phyloP scores from a whole-genome alignment of 2,797 vertebrate species.

The Lepilemur ruficaudatus region DNA sequence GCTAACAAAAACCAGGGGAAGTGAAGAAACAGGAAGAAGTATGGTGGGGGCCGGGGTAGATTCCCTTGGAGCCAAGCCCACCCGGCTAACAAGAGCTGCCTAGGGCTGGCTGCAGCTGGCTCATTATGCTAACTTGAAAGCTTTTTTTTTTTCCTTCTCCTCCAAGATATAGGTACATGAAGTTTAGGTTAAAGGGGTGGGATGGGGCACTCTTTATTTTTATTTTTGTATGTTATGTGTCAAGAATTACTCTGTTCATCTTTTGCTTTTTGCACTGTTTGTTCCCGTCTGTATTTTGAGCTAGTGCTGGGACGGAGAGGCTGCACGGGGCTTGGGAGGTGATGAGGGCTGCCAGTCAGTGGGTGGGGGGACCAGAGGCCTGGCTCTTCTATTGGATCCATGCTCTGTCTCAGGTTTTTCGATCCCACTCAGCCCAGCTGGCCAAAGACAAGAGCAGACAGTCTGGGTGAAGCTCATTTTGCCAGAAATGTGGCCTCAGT shows the following conservation, averaged over 20 bases:
- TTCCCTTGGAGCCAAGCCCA: constrained; percentile 46
- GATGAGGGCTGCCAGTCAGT: background rate
- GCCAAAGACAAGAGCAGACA: background rate
- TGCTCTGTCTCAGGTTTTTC: background rate
- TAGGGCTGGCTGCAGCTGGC: constrained; percentile 34
- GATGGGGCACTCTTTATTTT: constrained; percentile 58
- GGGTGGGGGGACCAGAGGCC: background rate
- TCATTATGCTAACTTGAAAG: constrained; percentile 72
- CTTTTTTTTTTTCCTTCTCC: background rate
- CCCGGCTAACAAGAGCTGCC: constrained; percentile 31
- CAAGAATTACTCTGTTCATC: constrained; percentile 36
- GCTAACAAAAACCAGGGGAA: constrained; percentile 65
- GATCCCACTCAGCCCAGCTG: background rate
- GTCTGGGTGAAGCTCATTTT: background rate
- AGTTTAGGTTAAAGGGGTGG: constrained; percentile 48
- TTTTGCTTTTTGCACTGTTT: constrained; percentile 69
- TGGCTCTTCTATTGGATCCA: background rate
- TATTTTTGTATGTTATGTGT: constrained; percentile 68
- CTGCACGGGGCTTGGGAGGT: background rate
- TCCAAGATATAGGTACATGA: constrained; percentile 64
- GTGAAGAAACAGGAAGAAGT: constrained; percentile 61
- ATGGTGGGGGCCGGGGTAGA: constrained; percentile 33
- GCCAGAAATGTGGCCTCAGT: background rate
- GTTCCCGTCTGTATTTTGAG: constrained; percentile 36
- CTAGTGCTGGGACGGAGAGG: background rate